These are phyloP conservation scores for Conomelus anceps DNA, from an alignment of 2,888 invertebrate genomes.

Conservation along the genomic window DNA sequence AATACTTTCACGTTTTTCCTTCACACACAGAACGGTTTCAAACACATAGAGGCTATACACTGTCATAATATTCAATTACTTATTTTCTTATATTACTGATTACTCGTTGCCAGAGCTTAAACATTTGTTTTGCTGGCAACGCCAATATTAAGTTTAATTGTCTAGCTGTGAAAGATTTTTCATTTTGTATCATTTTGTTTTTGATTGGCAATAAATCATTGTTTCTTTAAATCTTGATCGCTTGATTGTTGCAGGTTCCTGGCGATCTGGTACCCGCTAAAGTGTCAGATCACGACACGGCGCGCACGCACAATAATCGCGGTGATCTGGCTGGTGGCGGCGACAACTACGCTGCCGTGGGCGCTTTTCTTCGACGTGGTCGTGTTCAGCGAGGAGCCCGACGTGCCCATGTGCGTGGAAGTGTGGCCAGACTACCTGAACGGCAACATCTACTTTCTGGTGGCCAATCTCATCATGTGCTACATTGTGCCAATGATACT, in stretches of 20 bases:
- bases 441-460: constrained; percentile 77
- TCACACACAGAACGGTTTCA: too few relatives aligned
- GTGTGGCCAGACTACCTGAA: constrained; percentile 80
- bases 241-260: constrained; percentile 70
- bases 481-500: constrained; percentile 86
- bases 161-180: too few relatives aligned
- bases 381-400: constrained; percentile 65
- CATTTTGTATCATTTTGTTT: too few relatives aligned
- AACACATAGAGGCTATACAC: too few relatives aligned
- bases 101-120: too few relatives aligned
- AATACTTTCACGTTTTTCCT: too few relatives aligned
- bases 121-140: too few relatives aligned
- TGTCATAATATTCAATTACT: too few relatives aligned
- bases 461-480: constrained; percentile 82
- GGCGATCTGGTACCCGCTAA: constrained; percentile 92
- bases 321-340: constrained; percentile 82
- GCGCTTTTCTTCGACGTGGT: constrained; percentile 79
- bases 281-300: constrained; percentile 82
- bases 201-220: too few relatives aligned
- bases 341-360: constrained; percentile 83
- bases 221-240: too few relatives aligned
- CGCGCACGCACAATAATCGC: constrained; percentile 82
- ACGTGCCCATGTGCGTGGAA: constrained; percentile 46
- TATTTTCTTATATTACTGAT: too few relatives aligned
- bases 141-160: too few relatives aligned